Percentiles rank a stretch among this genome's conserved stretches.
Conservation (phyloP, 2,113 vertebrate genomes). For the Etia nguti region DNA sequence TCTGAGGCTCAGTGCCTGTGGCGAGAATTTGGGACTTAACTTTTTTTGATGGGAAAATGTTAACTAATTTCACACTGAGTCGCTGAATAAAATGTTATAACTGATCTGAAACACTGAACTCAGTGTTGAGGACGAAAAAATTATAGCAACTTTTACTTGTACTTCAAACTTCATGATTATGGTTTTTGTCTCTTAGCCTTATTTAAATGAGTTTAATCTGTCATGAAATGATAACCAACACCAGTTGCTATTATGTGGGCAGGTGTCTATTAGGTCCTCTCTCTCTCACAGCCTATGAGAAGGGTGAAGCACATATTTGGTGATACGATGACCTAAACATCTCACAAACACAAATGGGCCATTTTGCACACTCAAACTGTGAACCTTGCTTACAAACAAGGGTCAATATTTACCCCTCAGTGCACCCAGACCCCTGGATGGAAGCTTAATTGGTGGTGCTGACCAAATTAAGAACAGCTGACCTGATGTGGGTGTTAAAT, state of each 20-base stretch:
- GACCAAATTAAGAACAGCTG: conserved; percentile 71
- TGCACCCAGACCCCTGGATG: conserved; percentile 18
- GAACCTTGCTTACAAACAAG: conserved; percentile 57
- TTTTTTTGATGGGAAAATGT: conserved; percentile 5
- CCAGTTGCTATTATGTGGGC: not conserved
- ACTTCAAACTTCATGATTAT: not conserved
- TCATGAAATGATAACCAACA: conserved; percentile 23
- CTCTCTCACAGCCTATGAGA: not conserved
- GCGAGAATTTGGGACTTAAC: not conserved
- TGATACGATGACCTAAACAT: conserved; percentile 50
- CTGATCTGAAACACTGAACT: not conserved
- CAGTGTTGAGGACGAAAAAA: not conserved
- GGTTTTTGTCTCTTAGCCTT: not conserved
- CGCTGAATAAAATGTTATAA: not conserved
- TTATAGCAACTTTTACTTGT: not conserved
- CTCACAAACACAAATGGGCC: conserved; percentile 46
- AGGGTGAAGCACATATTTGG: conserved; percentile 13
- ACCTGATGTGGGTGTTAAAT: conserved; percentile 70
- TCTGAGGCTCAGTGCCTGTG: conserved; percentile 6
- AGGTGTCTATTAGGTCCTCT: conserved; percentile 51
- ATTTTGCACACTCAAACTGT: conserved; percentile 37
- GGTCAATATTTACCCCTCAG: conserved; percentile 50
- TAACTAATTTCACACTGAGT: not conserved
- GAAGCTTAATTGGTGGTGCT: conserved; percentile 47
- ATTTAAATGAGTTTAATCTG: not conserved